A percentile compares a stretch with the other conserved stretches of the same genome.
These are phyloP conservation scores for Cartodere bifasciata DNA, from an alignment of 2,888 invertebrate genomes.

Conservation along the genomic window DNA sequence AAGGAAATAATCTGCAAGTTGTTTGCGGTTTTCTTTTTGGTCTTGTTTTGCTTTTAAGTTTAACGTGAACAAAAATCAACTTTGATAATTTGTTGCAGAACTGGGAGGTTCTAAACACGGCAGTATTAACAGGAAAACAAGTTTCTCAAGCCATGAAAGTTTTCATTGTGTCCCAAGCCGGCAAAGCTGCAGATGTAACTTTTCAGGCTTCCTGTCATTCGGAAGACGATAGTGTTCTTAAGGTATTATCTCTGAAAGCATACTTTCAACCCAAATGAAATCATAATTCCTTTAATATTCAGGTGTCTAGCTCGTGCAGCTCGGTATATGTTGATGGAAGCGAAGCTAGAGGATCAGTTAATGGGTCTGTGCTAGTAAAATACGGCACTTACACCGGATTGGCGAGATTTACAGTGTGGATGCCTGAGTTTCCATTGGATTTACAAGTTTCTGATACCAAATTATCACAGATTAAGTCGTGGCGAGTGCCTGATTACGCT, in stretches of 20 bases:
- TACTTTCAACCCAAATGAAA: background rate
- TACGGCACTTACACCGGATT: conserved; percentile 83
- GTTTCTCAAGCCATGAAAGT: conserved; percentile 93
- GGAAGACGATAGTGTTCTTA: conserved; percentile 88
- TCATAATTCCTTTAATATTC: conserved; percentile 19
- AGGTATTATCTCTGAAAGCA: conserved; percentile 47
- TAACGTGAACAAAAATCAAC: background rate
- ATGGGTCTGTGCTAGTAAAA: conserved; percentile 86
- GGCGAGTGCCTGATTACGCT: conserved; percentile 79
- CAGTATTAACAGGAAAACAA: conserved; percentile 85
- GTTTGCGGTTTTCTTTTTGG: too few species aligned
- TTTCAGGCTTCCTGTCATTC: conserved; percentile 89
- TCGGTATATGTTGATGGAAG: conserved; percentile 94
- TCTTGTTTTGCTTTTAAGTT: too few species aligned
- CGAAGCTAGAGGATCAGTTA: conserved; percentile 86
- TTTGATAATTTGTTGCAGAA: conserved; percentile 48
- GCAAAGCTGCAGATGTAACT: conserved; percentile 90
- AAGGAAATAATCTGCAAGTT: too few species aligned
- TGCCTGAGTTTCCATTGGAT: conserved; percentile 89
- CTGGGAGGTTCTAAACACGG: conserved; percentile 91
- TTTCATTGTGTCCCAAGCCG: conserved; percentile 87
- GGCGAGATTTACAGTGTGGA: conserved; percentile 89
- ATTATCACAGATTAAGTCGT: conserved; percentile 86
- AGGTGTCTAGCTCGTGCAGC: conserved; percentile 94
- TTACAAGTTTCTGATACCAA: conserved; percentile 80